Conservation (phyloP, 2,888 invertebrate species). For the Eupithecia dodoneata region DNA sequence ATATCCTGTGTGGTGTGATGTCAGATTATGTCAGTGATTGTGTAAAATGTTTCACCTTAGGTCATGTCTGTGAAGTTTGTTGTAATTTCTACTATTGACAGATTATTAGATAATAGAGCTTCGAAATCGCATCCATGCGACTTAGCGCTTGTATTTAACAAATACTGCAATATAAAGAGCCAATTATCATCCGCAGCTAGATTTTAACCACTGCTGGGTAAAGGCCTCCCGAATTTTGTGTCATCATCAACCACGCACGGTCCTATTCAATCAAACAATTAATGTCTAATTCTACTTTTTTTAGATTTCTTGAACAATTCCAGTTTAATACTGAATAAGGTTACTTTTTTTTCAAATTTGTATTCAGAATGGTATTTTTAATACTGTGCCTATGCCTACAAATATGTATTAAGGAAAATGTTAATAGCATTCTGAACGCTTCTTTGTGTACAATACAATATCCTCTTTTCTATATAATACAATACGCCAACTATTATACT, state of each 20-base stretch:
- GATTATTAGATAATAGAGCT: neutral
- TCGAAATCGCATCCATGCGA: neutral
- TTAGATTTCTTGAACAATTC: neutral
- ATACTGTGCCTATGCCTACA: no score
- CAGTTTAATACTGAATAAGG: neutral
- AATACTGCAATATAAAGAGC: neutral
- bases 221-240: no score
- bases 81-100: conserved; percentile 1
- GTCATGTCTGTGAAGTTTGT: neutral
- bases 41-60: conserved; percentile 8
- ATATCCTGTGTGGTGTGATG: conserved; percentile 23
- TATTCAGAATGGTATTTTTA: no score
- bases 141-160: neutral
- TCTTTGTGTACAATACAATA: no score
- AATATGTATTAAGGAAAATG: no score
- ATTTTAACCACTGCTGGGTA: neutral
- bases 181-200: neutral
- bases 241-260: no score
- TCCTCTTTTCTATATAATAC: no score
- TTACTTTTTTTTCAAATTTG: no score
- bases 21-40: conserved; percentile 11
- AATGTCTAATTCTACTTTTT: neutral
- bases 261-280: no score
- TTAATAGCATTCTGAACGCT: no score
- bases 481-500: no score